Conservation (phyloP, 2,888 invertebrate species). For the Lydus trimaculatus region DNA sequence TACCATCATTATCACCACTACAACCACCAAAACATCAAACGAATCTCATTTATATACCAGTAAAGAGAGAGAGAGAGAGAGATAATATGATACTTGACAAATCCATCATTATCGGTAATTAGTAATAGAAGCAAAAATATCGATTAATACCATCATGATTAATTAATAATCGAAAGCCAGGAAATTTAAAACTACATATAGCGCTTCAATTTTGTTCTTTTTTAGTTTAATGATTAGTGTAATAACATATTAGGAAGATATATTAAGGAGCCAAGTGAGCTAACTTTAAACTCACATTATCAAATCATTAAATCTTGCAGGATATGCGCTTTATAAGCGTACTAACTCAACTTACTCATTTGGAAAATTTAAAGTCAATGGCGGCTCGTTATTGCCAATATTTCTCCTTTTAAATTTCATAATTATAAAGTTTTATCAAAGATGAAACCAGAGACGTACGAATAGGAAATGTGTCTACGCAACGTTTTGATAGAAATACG, state of each 20-base stretch:
- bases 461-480: too few species aligned
- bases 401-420: too few species aligned
- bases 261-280: neutral
- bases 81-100: neutral
- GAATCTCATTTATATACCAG: neutral
- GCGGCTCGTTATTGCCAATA: constrained; percentile 18
- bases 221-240: neutral
- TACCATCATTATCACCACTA: neutral
- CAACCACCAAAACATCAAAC: constrained; percentile 10
- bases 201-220: neutral
- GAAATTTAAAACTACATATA: neutral
- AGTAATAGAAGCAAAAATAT: neutral
- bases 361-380: constrained; percentile 28
- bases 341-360: constrained; percentile 17
- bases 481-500: too few species aligned
- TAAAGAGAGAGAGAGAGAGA: too few species aligned
- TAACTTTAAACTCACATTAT: constrained; percentile 26
- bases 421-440: too few species aligned
- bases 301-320: constrained; percentile 36
- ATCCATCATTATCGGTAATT: constrained; percentile 1
- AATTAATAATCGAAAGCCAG: neutral
- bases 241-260: neutral
- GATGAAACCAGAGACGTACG: too few species aligned
- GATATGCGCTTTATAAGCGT: constrained; percentile 23
- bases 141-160: neutral